phyloP scores from a whole-genome alignment of 2,888 invertebrate genomes.

The Aphidoletes aphidimyza region DNA sequence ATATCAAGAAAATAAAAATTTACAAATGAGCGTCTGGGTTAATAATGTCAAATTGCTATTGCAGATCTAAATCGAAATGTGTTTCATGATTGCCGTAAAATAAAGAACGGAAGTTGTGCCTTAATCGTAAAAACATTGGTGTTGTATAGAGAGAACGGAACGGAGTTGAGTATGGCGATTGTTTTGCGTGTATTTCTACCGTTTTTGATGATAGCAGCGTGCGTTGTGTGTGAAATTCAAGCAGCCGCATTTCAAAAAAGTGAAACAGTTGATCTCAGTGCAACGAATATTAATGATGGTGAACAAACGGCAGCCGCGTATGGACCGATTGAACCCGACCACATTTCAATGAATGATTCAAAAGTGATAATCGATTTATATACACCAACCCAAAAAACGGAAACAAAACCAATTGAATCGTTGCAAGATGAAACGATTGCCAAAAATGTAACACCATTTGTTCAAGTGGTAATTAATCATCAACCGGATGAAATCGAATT shows the following conservation, averaged over 20 bases:
- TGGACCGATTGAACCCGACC: background rate
- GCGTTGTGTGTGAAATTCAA: background rate
- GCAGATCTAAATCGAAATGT: conserved; percentile 29
- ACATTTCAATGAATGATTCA: conserved; percentile 4
- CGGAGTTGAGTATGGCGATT: conserved; percentile 12
- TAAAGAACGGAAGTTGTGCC: conserved; percentile 15
- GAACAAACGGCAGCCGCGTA: background rate
- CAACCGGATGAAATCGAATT: background rate
- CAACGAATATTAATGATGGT: background rate
- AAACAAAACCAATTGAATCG: background rate
- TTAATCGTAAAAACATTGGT: background rate
- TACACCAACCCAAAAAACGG: background rate
- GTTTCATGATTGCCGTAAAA: background rate
- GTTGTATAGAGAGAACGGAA: background rate
- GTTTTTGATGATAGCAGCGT: background rate
- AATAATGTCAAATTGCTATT: conserved; percentile 16
- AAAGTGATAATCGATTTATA: background rate
- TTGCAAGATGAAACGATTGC: background rate
- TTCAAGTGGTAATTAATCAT: background rate
- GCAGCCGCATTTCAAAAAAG: background rate
- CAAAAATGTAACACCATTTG: background rate
- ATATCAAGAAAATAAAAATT: no score
- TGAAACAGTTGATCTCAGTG: background rate
- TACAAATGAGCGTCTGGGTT: no score
- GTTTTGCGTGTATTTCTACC: background rate